These are phyloP conservation scores for Cuniculus paca DNA, from an alignment of 2,797 vertebrate species.

Conservation along the genomic window DNA sequence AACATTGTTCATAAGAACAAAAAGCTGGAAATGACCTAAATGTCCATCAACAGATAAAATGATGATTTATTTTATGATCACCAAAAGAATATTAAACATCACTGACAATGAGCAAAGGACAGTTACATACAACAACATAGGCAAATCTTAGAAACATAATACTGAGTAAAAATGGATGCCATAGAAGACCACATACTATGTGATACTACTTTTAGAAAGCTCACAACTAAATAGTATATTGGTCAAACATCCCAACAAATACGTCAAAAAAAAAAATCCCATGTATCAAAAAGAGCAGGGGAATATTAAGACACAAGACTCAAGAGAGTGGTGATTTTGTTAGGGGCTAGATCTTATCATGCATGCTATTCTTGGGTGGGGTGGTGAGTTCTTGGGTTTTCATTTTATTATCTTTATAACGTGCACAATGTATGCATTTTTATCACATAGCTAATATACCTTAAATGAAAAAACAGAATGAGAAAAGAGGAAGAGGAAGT, in stretches of 20 bases:
- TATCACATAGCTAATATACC: constrained; percentile 23
- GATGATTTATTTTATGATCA: constrained; percentile 25
- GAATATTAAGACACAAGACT: constrained; percentile 43
- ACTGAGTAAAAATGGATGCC: constrained; percentile 37
- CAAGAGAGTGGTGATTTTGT: constrained; percentile 7
- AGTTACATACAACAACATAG: constrained; percentile 37
- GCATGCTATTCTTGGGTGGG: background rate
- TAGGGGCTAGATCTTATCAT: background rate
- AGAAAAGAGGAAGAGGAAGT: constrained; percentile 24
- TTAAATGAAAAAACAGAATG: constrained; percentile 44
- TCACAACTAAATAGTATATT: constrained; percentile 29
- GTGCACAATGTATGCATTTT: background rate
- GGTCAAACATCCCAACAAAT: constrained; percentile 11
- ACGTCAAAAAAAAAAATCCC: background rate
- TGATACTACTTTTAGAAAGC: constrained; percentile 31
- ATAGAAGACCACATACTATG: background rate
- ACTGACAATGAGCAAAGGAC: background rate
- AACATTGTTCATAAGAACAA: constrained; percentile 51
- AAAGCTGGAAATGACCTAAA: constrained; percentile 49
- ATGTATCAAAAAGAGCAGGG: constrained; percentile 9
- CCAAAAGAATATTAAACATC: constrained; percentile 8
- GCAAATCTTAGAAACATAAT: constrained; percentile 4
- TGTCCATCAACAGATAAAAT: constrained; percentile 27
- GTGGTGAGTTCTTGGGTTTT: constrained; percentile 32
- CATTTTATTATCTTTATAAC: constrained; percentile 19